Conservation (phyloP, 2,113 vertebrate species). For the Colius striatus region DNA sequence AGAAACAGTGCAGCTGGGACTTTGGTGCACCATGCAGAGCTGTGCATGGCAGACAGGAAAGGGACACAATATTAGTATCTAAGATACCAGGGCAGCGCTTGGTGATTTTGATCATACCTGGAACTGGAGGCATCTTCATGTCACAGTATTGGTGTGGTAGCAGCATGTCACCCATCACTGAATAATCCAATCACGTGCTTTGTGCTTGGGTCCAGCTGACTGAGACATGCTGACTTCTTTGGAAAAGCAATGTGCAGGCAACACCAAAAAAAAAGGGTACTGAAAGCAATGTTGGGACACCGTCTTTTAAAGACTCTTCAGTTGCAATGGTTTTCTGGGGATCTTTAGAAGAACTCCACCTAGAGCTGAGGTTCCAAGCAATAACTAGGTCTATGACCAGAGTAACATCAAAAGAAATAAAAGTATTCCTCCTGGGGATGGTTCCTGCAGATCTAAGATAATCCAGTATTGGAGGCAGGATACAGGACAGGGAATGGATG, state of each 20-base stretch:
- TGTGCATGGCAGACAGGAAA: neutral
- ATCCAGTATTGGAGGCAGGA: neutral
- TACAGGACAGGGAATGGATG: neutral
- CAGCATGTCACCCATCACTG: neutral
- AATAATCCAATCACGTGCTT: accelerated
- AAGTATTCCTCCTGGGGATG: neutral
- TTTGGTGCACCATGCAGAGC: neutral
- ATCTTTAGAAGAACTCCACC: neutral
- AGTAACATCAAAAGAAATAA: neutral
- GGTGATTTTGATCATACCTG: neutral
- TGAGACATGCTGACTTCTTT: neutral
- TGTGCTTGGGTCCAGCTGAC: accelerated
- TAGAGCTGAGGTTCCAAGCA: neutral
- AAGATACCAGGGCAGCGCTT: neutral
- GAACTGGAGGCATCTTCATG: neutral
- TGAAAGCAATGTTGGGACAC: neutral
- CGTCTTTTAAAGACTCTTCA: neutral
- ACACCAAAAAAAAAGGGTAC: neutral
- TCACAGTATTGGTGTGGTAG: too few species aligned
- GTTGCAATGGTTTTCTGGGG: neutral
- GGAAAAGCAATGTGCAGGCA: neutral
- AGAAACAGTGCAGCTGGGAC: too few species aligned
- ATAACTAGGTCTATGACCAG: neutral
- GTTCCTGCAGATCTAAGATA: neutral
- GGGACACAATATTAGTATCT: neutral